phyloP scores from a whole-genome alignment of 1,140 invertebrate species.

The Cylas formicarius region DNA sequence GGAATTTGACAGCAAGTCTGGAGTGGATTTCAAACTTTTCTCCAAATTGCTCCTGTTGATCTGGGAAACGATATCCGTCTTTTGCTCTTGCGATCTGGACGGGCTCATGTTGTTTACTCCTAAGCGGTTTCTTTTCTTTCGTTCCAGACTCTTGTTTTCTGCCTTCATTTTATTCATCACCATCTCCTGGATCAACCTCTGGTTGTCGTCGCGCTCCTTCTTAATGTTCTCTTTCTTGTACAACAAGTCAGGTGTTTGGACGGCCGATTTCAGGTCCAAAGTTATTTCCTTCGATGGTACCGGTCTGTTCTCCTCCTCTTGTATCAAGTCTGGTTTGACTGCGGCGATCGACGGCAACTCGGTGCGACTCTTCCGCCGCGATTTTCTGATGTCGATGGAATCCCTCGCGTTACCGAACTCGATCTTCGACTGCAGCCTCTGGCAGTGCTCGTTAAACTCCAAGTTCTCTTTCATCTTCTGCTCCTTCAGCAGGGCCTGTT shows the following conservation, averaged over 20 bases:
- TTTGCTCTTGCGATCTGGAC: conserved; percentile 28
- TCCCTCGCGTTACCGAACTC: conserved; percentile 65
- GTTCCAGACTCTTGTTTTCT: conserved; percentile 50
- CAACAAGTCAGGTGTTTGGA: conserved; percentile 26
- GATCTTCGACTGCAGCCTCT: conserved; percentile 58
- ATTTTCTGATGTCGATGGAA: conserved; percentile 62
- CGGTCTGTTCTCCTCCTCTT: conserved; percentile 42
- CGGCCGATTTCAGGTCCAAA: conserved; percentile 17
- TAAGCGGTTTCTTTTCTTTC: conserved; percentile 28
- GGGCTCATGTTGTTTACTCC: conserved; percentile 20
- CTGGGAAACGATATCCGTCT: conserved; percentile 29
- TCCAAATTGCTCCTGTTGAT: conserved; percentile 22
- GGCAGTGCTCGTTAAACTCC: conserved; percentile 59
- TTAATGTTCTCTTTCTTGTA: conserved; percentile 38
- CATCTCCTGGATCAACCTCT: conserved; percentile 55
- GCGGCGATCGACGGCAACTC: conserved; percentile 30
- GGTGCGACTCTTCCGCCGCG: conserved; percentile 48
- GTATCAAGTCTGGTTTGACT: conserved; percentile 43
- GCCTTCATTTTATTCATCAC: conserved; percentile 69
- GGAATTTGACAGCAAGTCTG: conserved; percentile 31
- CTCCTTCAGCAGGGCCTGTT: conserved; percentile 24
- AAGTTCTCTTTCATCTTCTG: conserved; percentile 32
- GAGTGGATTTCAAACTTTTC: conserved; percentile 24
- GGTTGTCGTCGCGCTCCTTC: conserved; percentile 38
- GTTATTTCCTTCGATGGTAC: conserved; percentile 20